These are phyloP conservation scores for Ptychochromis oligacanthus DNA, from an alignment of 2,113 vertebrate genomes.

Conservation along the genomic window DNA sequence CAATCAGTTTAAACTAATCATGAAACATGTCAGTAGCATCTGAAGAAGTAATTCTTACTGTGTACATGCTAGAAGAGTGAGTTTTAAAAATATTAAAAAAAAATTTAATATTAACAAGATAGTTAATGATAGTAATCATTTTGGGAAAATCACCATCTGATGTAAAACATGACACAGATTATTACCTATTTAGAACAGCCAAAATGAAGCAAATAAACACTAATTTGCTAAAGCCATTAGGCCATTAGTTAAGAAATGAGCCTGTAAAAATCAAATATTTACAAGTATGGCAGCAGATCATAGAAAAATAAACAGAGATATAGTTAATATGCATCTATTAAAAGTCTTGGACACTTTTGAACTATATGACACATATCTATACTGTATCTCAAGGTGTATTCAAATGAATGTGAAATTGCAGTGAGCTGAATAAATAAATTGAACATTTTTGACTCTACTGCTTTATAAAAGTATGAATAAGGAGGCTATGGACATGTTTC, in stretches of 20 bases:
- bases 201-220: neutral
- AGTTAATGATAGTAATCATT: neutral
- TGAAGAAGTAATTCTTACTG: neutral
- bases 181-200: neutral
- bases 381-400: no score
- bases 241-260: neutral
- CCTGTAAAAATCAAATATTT: fast-evolving
- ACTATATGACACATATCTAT: no score
- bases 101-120: neutral
- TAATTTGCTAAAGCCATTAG: neutral
- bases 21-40: neutral
- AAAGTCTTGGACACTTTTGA: no score
- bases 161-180: neutral
- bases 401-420: no score
- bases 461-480: no score
- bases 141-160: neutral
- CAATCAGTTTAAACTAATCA: neutral
- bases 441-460: no score
- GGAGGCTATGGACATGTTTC: no score
- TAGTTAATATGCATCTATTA: no score
- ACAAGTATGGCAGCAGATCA: no score
- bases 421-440: no score
- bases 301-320: no score
- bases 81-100: neutral
- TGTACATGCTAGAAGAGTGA: neutral